Evolutionary conservation across 2,113 vertebrate species (phyloP), one percentile per base, ranked within the genome.

Genomic region (Amphiprion percula): DNA sequence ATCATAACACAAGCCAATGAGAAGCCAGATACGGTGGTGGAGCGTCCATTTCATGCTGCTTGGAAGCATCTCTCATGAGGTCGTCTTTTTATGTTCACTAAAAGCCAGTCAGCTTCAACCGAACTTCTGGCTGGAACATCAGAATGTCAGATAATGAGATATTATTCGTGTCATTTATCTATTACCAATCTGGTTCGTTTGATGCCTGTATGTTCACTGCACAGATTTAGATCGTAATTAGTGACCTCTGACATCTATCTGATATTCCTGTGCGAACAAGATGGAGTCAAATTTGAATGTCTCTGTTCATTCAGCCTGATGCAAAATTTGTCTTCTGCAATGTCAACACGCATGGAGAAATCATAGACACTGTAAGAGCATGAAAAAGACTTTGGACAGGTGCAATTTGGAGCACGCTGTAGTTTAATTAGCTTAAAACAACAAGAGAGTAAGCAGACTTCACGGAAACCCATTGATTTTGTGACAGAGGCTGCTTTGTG

Each of bases 381-480:
- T 52, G 30, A 23, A 54, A 67, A 56, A 60, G 14, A 72, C 30
- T 58, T 37, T 4, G 54, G 70, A 77, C 68, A 50, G 21, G 54
- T 77, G 30, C 53, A 66, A 24, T 56, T 78, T 14, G 39, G 53
- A 74, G 14, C 41, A 1, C 0, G 58, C 44, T 41, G 10, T 8
- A 14, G 67, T 86, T 84, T 82, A 63, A 92, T 92, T 85, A 79
- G 62, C 82, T 71, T 82, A 85, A 90, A 90, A 77, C 77, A 68
- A 78, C 28, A 28, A 63, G 54, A 69, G 59, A 68, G 79, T 4
- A 39, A 86, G 86, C 73, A 71, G 69, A 63, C 79, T 75, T 87
- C 78, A 66, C 46, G 21, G 84, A 83, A 80, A 70, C 46, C 33
- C 54, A 93, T 93, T 78, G 87, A 93, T 91, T 90, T 87, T 75